These are phyloP conservation scores for Cybosia mesomella DNA, from an alignment of 2,888 invertebrate species.

Conservation along the genomic window DNA sequence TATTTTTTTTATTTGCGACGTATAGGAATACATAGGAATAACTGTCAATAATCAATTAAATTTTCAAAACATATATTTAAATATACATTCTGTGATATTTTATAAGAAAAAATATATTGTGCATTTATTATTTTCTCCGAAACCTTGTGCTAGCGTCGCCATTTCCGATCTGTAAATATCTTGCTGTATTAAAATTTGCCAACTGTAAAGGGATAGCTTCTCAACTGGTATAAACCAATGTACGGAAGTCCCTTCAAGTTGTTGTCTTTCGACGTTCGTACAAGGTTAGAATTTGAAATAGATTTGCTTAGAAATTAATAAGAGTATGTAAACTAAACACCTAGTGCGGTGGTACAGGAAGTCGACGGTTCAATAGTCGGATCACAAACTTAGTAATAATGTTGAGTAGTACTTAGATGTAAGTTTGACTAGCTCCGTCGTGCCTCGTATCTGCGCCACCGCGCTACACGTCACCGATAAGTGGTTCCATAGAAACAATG, in stretches of 20 bases:
- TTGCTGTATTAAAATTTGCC: conserved; percentile 4
- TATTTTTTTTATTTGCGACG: conserved; percentile 9
- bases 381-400: conserved; percentile 40
- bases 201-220: conserved; percentile 6
- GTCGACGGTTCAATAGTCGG: conserved; percentile 26
- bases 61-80: conserved; percentile 11
- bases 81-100: conserved; percentile 21
- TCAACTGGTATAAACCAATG: conserved; percentile 11
- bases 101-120: conserved; percentile 11
- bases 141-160: conserved; percentile 14
- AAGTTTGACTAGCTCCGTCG: conserved; percentile 28
- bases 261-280: conserved; percentile 14
- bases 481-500: conserved; percentile 27
- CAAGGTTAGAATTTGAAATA: conserved; percentile 11
- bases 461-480: conserved; percentile 15
- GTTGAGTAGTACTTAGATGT: conserved; percentile 33
- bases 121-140: conserved; percentile 8
- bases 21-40: conserved; percentile 1
- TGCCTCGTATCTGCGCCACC: conserved; percentile 25
- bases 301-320: conserved; percentile 34
- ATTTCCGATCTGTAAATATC: conserved; percentile 22
- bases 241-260: conserved; percentile 15
- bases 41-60: conserved; percentile 9
- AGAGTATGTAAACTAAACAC: neutral
- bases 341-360: conserved; percentile 28